Evolutionary conservation across 2,797 vertebrate genomes (phyloP).

Genomic region (Halcyon smyrnensis): DNA sequence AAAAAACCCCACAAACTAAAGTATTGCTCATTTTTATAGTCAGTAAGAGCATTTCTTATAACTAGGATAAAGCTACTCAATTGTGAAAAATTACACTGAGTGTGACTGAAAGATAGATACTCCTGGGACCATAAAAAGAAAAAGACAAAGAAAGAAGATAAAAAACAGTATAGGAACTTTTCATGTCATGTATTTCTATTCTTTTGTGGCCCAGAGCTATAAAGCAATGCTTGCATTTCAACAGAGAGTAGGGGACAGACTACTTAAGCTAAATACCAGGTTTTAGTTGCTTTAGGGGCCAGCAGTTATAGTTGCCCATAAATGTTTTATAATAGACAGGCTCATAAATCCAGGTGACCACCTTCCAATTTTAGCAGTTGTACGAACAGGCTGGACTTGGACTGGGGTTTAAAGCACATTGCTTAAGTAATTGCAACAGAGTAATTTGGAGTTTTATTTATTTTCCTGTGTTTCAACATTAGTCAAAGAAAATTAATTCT

Average conservation of each 20-base stretch:
- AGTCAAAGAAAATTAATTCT: background rate
- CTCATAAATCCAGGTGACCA: slow-evolving; percentile 46
- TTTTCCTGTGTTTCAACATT: background rate
- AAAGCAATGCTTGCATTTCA: slow-evolving; percentile 40
- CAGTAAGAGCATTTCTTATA: slow-evolving; percentile 42
- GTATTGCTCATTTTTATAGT: slow-evolving; percentile 70
- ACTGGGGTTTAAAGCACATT: slow-evolving; percentile 1
- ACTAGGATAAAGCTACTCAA: slow-evolving; percentile 56
- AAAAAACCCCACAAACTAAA: background rate
- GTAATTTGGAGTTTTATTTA: background rate
- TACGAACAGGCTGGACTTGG: background rate
- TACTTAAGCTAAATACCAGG: slow-evolving; percentile 57
- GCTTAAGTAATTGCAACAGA: background rate
- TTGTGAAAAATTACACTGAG: slow-evolving; percentile 70
- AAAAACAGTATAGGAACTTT: slow-evolving; percentile 42
- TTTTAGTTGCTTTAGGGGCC: slow-evolving; percentile 42
- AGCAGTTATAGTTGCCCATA: slow-evolving; percentile 25
- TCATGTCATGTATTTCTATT: slow-evolving; percentile 48
- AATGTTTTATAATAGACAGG: slow-evolving; percentile 29
- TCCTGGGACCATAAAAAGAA: background rate
- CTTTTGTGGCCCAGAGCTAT: slow-evolving; percentile 52
- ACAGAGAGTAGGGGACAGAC: background rate
- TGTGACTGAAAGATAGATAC: slow-evolving; percentile 71
- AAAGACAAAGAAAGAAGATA: background rate
- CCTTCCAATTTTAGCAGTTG: background rate